Conservation (phyloP, 2,113 vertebrate genomes). For the Brachyistius frenatus region DNA sequence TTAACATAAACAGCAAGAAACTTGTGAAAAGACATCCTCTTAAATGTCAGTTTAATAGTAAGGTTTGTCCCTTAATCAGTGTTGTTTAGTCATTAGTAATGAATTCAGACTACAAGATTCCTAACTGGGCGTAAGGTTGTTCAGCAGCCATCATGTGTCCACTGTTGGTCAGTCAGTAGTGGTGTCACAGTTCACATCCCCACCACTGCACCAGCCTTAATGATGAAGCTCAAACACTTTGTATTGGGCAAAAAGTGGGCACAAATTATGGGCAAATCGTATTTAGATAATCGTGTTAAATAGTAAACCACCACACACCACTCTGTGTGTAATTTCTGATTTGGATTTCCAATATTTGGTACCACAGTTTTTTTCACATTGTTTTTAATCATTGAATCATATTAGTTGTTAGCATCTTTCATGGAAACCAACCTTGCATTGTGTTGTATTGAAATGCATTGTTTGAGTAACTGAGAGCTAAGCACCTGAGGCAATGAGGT, state of each 20-base stretch:
- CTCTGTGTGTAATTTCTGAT: not conserved
- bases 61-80: too few relatives aligned
- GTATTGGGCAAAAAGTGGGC: not conserved
- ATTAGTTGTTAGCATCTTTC: not conserved
- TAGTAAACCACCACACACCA: not conserved
- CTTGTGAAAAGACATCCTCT: too few relatives aligned
- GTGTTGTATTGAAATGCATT: not conserved
- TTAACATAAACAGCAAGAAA: too few relatives aligned
- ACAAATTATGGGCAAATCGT: too few relatives aligned
- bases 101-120: not conserved
- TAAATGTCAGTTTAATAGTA: too few relatives aligned
- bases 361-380: not conserved
- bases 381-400: not conserved
- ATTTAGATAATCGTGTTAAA: too few relatives aligned
- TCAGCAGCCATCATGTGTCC: too few relatives aligned
- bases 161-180: too few relatives aligned
- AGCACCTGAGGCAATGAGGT: not conserved
- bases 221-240: not conserved
- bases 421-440: not conserved
- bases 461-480: not conserved
- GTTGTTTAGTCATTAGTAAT: not conserved
- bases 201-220: not conserved
- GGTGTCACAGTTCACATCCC: not conserved
- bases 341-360: not conserved
- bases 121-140: too few relatives aligned